Evolutionary conservation across 1,140 invertebrate genomes (phyloP).

Genomic region (Halesus radiatus): DNA sequence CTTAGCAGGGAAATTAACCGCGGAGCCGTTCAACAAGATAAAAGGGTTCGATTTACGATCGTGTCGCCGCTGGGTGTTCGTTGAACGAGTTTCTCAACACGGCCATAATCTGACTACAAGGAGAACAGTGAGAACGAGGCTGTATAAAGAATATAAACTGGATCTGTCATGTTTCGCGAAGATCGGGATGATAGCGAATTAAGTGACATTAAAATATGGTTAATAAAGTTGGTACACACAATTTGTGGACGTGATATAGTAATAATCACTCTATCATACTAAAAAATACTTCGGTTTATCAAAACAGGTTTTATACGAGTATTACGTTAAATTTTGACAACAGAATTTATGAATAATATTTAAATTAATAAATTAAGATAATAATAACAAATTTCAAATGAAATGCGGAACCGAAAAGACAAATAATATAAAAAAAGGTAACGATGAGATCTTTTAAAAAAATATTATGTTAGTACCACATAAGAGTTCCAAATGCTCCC

Average conservation of each 20-base stretch:
- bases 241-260: neutral
- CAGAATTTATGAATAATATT: no score
- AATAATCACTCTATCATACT: no score
- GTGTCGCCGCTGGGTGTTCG: slow-evolving; percentile 38
- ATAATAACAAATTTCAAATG: no score
- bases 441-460: no score
- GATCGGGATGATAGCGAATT: neutral
- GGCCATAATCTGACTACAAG: neutral
- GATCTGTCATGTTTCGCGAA: slow-evolving; percentile 11
- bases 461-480: no score
- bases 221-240: neutral
- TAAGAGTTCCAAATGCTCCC: no score
- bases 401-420: no score
- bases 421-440: no score
- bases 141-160: slow-evolving; percentile 1
- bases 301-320: no score
- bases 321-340: no score
- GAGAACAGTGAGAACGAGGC: slow-evolving; percentile 7
- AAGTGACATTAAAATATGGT: neutral
- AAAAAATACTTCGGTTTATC: no score
- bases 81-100: slow-evolving; percentile 28
- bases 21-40: slow-evolving; percentile 47
- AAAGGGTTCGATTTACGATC: slow-evolving; percentile 55
- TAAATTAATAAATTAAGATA: no score
- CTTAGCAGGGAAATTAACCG: slow-evolving; percentile 56